These are phyloP conservation scores for Brachionichthys hirsutus DNA, from an alignment of 2,113 vertebrate species.

Conservation along the genomic window DNA sequence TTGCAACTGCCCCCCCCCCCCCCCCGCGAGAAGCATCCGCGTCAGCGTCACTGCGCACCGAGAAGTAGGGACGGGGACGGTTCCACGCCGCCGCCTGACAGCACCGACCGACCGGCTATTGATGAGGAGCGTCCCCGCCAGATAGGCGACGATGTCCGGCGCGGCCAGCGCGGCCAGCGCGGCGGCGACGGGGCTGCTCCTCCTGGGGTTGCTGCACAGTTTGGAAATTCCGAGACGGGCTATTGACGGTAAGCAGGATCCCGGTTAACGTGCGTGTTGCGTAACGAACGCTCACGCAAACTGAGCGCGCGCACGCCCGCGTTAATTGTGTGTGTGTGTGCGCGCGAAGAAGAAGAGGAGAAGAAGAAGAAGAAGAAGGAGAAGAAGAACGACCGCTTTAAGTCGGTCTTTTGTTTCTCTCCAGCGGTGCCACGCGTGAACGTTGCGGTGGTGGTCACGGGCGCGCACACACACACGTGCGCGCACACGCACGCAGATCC, in stretches of 20 bases:
- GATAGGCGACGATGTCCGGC: conserved; percentile 66
- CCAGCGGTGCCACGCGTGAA: conserved; percentile 50
- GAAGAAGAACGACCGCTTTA: conserved; percentile 32
- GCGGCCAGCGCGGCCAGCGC: conserved; percentile 61
- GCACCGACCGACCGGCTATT: conserved; percentile 48
- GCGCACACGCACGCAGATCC: neutral
- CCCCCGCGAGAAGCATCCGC: conserved; percentile 34
- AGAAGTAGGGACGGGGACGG: conserved; percentile 40
- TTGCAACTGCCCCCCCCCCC: neutral
- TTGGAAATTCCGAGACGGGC: conserved; percentile 72
- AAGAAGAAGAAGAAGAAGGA: conserved; percentile 42
- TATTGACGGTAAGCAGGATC: conserved; percentile 74
- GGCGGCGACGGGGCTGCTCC: conserved; percentile 70
- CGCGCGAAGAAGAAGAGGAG: conserved; percentile 16
- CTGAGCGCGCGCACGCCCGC: neutral
- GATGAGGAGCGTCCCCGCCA: conserved; percentile 57
- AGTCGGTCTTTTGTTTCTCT: conserved; percentile 55
- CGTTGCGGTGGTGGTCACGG: conserved; percentile 39
- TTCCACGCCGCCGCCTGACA: conserved; percentile 59
- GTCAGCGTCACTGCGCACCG: conserved; percentile 48
- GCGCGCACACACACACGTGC: no score
- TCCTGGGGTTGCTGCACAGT: conserved; percentile 77
- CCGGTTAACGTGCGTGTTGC: neutral
- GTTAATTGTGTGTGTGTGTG: conserved; percentile 1
- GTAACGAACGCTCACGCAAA: neutral